These are phyloP conservation scores for Lepidurus couesii DNA, from an alignment of 1,140 invertebrate species.

Conservation along the genomic window DNA sequence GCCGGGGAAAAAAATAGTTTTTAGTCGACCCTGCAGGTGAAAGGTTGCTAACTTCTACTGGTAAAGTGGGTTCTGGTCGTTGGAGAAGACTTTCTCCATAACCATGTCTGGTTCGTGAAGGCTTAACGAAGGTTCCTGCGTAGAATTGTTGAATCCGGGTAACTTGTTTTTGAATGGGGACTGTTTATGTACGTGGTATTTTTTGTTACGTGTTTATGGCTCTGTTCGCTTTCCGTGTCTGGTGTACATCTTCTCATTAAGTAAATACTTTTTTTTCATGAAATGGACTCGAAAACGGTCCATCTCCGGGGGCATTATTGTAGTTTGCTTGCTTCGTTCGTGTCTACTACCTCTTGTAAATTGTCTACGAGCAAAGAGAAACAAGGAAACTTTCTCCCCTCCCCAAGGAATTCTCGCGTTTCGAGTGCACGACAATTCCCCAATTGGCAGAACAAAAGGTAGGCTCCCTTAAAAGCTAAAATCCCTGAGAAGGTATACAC, in stretches of 20 bases:
- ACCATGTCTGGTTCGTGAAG: background rate
- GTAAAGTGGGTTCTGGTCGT: background rate
- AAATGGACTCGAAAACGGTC: background rate
- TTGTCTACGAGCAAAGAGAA: background rate
- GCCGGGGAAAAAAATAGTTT: background rate
- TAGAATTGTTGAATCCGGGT: background rate
- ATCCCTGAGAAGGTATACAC: too few relatives aligned
- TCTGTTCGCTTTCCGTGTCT: background rate
- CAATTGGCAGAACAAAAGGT: background rate
- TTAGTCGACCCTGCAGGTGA: background rate
- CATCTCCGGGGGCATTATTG: background rate
- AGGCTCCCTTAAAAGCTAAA: too few relatives aligned
- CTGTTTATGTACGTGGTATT: background rate
- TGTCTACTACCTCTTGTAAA: background rate
- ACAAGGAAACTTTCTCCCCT: conserved; percentile 14
- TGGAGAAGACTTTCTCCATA: background rate
- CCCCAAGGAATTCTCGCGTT: background rate
- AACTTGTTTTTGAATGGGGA: background rate
- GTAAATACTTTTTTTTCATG: background rate
- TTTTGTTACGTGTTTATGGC: conserved; percentile 15
- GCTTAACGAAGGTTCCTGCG: background rate
- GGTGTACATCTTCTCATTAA: background rate
- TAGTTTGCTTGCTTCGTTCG: background rate
- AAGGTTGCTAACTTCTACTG: background rate
- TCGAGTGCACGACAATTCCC: background rate